Evolutionary conservation across 2,797 vertebrate species (phyloP), one percentile per base, ranked within the genome.

Genomic region (Lemur catta): DNA sequence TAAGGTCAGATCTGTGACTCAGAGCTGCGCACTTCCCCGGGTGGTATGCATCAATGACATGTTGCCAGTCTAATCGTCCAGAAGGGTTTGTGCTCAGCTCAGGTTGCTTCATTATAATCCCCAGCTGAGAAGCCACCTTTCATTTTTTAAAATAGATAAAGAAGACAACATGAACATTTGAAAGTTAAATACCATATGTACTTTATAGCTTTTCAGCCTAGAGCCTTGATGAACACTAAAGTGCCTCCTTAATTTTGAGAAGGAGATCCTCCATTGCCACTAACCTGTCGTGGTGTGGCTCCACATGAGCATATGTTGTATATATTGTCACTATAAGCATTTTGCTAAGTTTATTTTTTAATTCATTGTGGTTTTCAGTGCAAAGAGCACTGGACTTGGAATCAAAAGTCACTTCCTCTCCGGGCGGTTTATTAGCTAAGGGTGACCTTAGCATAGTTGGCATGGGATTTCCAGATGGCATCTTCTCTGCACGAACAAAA

Each of bases 1-100:
- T 97, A 98, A 98, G 97, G 97, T 98, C 98, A 98, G 95, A 69
- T 24, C 90, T 94, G 50, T 98, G 98, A 98, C 96, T 98, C 98
- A 98, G 96, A 93, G 88, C 84, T 90, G 84, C 85, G 75, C 94
- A 85, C 94, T 93, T 89, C 76, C 76, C 86, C 61, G 92, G 89
- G 93, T 91, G 90, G 87, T 87, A 95, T 86, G 86, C 90, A 91
- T 84, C 85, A 52, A n/a, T 89, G 81, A 94, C 63, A 65, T 55
- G 43, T 28, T 84, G 91, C 96, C 93, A 69, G 46, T 75, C 79
- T 88, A 20, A 41, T 46, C 26, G 3, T 86, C 71, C 86, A 67
- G 43, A 90, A 92, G 81, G 71, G n/a, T 80, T 67, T 98, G 94
- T 89, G 61, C 67, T 69, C 88, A 50, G 90, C 90, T 96, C 90